Base-by-base conservation (phyloP, 2,113 vertebrate genomes). In the Pachyramphus minor region DNA sequence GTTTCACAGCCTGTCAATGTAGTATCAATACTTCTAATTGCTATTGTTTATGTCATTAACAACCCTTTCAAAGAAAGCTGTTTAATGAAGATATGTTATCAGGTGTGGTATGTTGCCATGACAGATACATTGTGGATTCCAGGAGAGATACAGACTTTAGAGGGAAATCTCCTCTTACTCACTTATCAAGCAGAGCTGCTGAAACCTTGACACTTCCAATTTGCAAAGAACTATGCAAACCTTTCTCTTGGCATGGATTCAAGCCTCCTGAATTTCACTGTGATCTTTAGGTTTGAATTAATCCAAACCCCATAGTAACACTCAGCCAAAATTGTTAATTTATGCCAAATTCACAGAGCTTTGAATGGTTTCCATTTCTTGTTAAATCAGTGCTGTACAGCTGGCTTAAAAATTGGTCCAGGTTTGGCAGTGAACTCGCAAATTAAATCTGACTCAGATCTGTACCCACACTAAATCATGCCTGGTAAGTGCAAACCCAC, bases 351-450 rank as follows among this genome's bases (percentile, higher is more conserved):
- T 94, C 93, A 84, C 42, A 90, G 84, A 67, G 85, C 55, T 62
- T 90, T 96, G 92, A 96, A 96, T 67, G 28, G 90, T 92, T 96
- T 97, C 96, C 95, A 96, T 91, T 94, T 87, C 93, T 93, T 81
- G 50, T 86, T 93, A 96, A 92, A 96, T 93, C 87, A 85, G 22
- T 58, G 84, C 71, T 83, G 59, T 95, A 91, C 74, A 93, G 91
- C 87, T 95, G 94, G 89, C 91, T 93, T 93, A 71, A 76, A 95
- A 96, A 89, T 77, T 83, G 55, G 89, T 58, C 93, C 75, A 55
- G 72, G 62, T 93, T 96, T 93, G 94, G 93, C 91, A 96, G 71
- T 33, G 66, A 89, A 79, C 81, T 69, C 1, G 0, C 66, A 91
- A 95, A 91, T 93, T 87, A 89, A 84, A 96, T 93, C 84, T 69